Evolutionary conservation across 35 echinoderm and acorn worm species (phyloP).

Genomic region (Amphiura filiformis): DNA sequence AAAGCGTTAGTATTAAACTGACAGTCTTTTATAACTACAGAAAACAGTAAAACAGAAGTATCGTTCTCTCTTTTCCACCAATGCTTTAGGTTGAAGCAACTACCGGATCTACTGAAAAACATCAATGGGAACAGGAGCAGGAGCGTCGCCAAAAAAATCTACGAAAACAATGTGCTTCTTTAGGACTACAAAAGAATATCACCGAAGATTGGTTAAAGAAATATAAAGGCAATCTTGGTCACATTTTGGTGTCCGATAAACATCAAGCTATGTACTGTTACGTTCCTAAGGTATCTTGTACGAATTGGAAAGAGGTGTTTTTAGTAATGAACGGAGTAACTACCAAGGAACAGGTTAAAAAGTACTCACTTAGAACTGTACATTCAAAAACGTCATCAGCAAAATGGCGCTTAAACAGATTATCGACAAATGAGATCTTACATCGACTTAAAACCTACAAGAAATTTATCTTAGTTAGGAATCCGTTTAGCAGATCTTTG

Average conservation of each 20-base stretch:
- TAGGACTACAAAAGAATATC: neutral
- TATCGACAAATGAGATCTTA: neutral
- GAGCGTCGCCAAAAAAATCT: neutral
- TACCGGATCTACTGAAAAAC: neutral
- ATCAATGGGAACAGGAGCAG: neutral
- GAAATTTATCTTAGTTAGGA: conserved; percentile 50
- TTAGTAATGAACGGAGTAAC: conserved; percentile 35
- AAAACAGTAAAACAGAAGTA: too few species aligned
- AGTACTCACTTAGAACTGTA: neutral
- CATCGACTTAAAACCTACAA: conserved; percentile 37
- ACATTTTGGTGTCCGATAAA: conserved; percentile 45
- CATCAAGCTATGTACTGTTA: conserved; percentile 54
- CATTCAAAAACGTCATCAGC: neutral
- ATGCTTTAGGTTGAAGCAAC: too few species aligned
- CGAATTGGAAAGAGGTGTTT: conserved; percentile 59
- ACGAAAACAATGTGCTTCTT: neutral
- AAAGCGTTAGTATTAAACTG: too few species aligned
- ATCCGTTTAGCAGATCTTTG: conserved; percentile 49
- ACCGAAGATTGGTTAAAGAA: neutral
- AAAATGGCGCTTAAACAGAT: neutral
- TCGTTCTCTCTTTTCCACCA: too few species aligned
- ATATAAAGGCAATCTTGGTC: neutral
- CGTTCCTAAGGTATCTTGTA: conserved; percentile 52
- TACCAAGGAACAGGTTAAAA: neutral
- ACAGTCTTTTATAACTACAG: too few species aligned